Base-by-base conservation (phyloP, 2,888 invertebrate genomes). In the Bombyx huttoni region DNA sequence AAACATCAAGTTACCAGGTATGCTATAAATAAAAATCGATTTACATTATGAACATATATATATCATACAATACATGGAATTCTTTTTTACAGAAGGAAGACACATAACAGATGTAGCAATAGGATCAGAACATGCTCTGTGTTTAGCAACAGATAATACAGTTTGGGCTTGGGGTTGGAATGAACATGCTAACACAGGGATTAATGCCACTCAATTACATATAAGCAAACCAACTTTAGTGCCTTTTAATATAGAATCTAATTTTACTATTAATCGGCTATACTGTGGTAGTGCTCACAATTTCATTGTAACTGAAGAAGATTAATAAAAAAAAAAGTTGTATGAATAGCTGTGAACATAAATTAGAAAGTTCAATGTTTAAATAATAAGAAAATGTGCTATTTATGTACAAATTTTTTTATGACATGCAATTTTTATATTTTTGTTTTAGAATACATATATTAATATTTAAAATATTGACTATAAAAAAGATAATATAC, bases 111-210 rank as follows among this genome's bases (percentile, higher is more conserved):
- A 92, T 70, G 70, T 94, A 54, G 90, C 91, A 58, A 78, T 93
- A 60, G 96, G 96, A 1, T 94, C 96, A 0, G 96, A 96, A 66
- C 96, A 96, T 68, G 94, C 92, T 48, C 72, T 96, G 58, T 92
- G 93, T 56, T 77, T 94, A 57, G 90, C 91, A 62, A 90, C 87
- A 56, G 90, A 91, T 53, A 92, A 92, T 40, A 87, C 89, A 50
- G 72, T 96, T 7, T 92, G 91, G 68, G 91, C 93, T 14, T 96
- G 96, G 96, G 96, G 96, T 0, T 96, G 96, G 96, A 96, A 96
- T 78, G 96, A 96, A 68, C 96, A 96, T 81, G 94, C 94, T 46
- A 96, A 94, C 73, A 96, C 96, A 65, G 96, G 96, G 52, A 92
- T 70, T 46, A 58, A 58, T 48, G 62, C 91, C 34, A 61, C 61